Conservation (phyloP, 1,140 invertebrate species). For the Drosophila arawakana region DNA sequence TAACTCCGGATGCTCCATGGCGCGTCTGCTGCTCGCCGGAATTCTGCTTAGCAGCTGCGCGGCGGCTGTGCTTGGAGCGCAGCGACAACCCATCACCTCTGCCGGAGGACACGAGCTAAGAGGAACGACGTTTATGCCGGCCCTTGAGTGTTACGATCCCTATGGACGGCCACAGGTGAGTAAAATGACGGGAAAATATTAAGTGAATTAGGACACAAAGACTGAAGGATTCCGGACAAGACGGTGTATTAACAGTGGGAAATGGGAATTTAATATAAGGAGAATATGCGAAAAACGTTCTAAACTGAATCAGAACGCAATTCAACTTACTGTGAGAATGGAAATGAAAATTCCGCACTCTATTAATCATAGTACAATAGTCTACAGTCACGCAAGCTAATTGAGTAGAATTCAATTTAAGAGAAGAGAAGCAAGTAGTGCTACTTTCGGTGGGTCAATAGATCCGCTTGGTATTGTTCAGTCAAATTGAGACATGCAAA, state of each 20-base stretch:
- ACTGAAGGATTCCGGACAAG: background rate
- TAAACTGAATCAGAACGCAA: too few species aligned
- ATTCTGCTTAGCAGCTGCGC: slow-evolving; percentile 55
- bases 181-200: background rate
- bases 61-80: slow-evolving; percentile 24
- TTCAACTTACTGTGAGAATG: too few species aligned
- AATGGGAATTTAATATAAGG: too few species aligned
- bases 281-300: too few species aligned
- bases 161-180: slow-evolving; percentile 82
- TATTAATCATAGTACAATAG: background rate
- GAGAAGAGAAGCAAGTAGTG: background rate
- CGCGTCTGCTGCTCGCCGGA: slow-evolving; percentile 56
- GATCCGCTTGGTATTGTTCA: slow-evolving; percentile 39
- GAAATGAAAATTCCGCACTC: background rate
- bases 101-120: slow-evolving; percentile 68
- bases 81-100: slow-evolving; percentile 64
- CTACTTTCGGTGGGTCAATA: slow-evolving; percentile 26
- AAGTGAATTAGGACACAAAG: background rate
- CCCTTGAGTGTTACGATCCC: slow-evolving; percentile 82
- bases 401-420: slow-evolving; percentile 53
- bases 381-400: slow-evolving; percentile 40
- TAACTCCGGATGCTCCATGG: slow-evolving; percentile 54
- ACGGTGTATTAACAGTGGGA: too few species aligned
- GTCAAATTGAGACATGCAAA: slow-evolving; percentile 60
- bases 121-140: slow-evolving; percentile 77